These are phyloP conservation scores for human (Homo sapiens) DNA, from an alignment of 2,113 vertebrate species.

Conservation along the genomic window DNA sequence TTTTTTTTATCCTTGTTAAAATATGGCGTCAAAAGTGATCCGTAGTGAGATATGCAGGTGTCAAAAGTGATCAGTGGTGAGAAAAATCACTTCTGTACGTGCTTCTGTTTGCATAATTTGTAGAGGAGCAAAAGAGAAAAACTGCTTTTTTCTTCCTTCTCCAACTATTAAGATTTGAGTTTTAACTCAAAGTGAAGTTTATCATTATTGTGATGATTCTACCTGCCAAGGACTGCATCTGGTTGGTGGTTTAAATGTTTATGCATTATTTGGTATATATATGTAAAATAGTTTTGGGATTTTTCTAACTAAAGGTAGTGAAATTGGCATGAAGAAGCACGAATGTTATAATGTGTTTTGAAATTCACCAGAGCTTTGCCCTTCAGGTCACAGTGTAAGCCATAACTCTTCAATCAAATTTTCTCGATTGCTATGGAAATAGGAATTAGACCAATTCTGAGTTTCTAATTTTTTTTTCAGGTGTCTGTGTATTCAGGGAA, in stretches of 20 bases:
- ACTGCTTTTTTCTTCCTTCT: neutral
- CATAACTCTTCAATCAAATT: neutral
- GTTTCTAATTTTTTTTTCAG: neutral
- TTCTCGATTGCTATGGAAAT: neutral
- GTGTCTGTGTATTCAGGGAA: neutral
- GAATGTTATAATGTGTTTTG: neutral
- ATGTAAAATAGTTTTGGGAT: neutral
- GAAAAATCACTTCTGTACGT: neutral
- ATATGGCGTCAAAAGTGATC: too few relatives aligned
- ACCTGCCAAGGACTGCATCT: neutral
- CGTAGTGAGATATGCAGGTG: too few relatives aligned
- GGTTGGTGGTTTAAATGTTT: neutral
- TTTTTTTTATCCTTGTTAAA: neutral
- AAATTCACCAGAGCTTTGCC: neutral
- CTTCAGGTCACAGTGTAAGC: neutral
- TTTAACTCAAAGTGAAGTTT: neutral
- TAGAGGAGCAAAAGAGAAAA: neutral
- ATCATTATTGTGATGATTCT: neutral
- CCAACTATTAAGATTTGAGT: neutral
- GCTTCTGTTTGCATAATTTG: neutral
- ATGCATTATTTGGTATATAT: neutral
- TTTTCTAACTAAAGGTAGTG: neutral
- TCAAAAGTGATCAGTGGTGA: neutral
- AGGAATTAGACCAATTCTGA: neutral
- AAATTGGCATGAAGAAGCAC: neutral